Base-by-base conservation (phyloP, 2,888 invertebrate genomes). In the Eugnorisma glareosa region DNA sequence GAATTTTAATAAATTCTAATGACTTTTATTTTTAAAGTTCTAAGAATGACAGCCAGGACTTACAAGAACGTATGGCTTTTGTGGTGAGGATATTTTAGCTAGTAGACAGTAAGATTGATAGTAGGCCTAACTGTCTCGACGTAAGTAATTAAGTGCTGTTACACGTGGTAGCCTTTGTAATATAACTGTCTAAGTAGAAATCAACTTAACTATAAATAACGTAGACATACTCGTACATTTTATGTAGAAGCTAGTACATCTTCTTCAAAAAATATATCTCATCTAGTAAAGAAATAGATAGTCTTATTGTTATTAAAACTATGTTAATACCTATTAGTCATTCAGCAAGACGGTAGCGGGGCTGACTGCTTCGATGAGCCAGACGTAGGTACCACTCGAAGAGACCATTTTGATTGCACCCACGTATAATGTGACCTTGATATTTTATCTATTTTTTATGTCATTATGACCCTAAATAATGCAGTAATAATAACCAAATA, bases 91-190 rank as follows among this genome's bases (percentile, higher is more conserved):
- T 64, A 37, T 57, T 43, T 76, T 67, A 77, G 31, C 57, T 10
- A 18, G 13, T 48, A 24, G 35, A 57, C 37, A 78, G 21, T 24
- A 37, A 77, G 81, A 78, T 78, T 78, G 10, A 75, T 81, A 81
- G 81, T 7, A 18, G 10, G 10, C 21, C 63, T 51, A 15, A 24
- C 61, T 73, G 64, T 64, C 64, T 64, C 15, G n/a, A 24, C 31
- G 28, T 1, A 63, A 31, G 75, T 78, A 78, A 81, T 81, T 81
- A 64, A 74, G 54, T 74, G 11, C 31, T 45, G 45, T 24, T 63
- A n/a, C 54, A 81, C 54, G 21, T 64, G 37, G 11, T 37, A 7
- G 45, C 15, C 63, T 66, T 43, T 45, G 73, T 37, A 10, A 80
- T 15, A 61, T 77, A 28, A 48, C 35, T n/a, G 8, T n/a, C 37